Percentiles rank a stretch among this genome's conserved stretches.
These are phyloP conservation scores for Hydropotes inermis DNA, from an alignment of 2,113 vertebrate genomes.

Conservation along the genomic window DNA sequence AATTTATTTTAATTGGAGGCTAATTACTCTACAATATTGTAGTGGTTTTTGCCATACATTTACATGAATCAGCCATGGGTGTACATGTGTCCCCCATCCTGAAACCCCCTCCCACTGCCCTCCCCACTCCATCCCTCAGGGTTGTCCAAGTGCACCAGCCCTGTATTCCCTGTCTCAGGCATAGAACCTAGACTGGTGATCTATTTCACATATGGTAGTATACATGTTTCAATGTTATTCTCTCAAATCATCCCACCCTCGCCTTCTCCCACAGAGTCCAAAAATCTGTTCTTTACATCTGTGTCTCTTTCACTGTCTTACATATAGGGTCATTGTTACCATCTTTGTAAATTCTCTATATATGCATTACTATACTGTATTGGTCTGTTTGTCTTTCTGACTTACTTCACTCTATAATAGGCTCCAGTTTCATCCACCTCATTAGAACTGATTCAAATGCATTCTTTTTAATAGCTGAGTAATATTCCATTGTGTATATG, in stretches of 20 bases:
- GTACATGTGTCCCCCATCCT: background rate
- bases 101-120: accelerated
- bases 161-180: background rate
- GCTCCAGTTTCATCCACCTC: background rate
- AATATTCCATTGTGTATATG: background rate
- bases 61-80: background rate
- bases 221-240: background rate
- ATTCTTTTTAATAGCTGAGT: background rate
- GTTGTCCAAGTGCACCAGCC: background rate
- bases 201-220: background rate
- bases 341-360: background rate
- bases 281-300: background rate
- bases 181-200: background rate
- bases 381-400: background rate
- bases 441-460: background rate
- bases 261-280: background rate
- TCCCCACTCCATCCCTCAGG: background rate
- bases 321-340: background rate
- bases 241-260: background rate
- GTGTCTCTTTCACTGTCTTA: background rate
- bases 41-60: background rate
- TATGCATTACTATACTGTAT: accelerated
- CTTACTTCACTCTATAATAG: background rate
- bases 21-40: background rate
- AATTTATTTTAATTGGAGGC: background rate